These are phyloP conservation scores for Gymnobelideus leadbeateri DNA, from an alignment of 2,113 vertebrate genomes.

Conservation along the genomic window DNA sequence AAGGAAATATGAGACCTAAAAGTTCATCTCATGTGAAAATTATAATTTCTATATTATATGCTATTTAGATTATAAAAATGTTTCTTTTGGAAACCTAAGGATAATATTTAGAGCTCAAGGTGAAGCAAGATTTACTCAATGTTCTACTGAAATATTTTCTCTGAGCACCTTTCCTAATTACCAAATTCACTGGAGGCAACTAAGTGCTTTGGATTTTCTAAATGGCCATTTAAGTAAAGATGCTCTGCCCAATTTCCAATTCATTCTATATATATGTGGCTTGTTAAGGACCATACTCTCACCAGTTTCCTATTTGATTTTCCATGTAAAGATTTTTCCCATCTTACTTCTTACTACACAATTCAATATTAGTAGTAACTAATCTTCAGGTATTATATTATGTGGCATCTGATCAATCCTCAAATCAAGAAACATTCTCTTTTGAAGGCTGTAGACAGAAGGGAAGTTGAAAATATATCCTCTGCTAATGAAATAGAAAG, in stretches of 20 bases:
- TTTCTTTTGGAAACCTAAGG: background rate
- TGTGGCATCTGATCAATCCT: background rate
- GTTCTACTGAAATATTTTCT: background rate
- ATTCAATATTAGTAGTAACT: background rate
- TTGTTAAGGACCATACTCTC: background rate
- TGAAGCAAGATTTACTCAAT: slow-evolving; percentile 23
- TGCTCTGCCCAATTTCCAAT: background rate
- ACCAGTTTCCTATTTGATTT: background rate
- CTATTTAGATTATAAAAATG: background rate
- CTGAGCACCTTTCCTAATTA: slow-evolving; percentile 7
- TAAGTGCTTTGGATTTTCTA: background rate
- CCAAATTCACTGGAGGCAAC: slow-evolving; percentile 8
- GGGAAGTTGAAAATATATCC: background rate
- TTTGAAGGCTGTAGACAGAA: background rate
- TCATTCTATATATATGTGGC: background rate
- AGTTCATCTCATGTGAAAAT: background rate
- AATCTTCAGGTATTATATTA: background rate
- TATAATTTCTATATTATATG: background rate
- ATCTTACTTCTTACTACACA: background rate
- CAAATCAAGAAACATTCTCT: background rate
- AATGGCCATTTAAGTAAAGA: slow-evolving; percentile 29
- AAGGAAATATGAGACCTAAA: slow-evolving; percentile 18
- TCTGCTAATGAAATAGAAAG: background rate
- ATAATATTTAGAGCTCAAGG: slow-evolving; percentile 49
- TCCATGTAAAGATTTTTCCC: background rate